A percentile compares a stretch with the other conserved stretches of the same genome.
Conservation (phyloP, 2,797 vertebrate species). For the Melanogrammus aeglefinus region DNA sequence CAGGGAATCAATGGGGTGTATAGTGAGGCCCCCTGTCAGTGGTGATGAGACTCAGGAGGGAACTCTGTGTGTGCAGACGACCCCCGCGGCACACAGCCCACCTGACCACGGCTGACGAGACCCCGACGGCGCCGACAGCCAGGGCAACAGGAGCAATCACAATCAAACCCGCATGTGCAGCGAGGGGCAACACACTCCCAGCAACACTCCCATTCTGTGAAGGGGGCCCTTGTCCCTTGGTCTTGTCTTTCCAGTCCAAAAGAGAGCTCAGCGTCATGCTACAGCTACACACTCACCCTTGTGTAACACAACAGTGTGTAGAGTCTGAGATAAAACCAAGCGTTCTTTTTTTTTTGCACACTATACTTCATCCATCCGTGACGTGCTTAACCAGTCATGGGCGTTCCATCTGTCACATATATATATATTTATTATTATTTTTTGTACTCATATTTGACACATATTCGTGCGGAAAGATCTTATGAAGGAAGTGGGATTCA, state of each 20-base stretch:
- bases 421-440: neutral
- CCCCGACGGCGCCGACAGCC: conserved; percentile 46
- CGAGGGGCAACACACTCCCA: conserved; percentile 16
- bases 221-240: neutral
- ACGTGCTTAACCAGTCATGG: neutral
- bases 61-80: conserved; percentile 20
- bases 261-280: neutral
- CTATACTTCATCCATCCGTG: neutral
- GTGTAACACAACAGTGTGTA: neutral
- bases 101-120: conserved; percentile 53
- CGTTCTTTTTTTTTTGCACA: neutral
- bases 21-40: conserved; percentile 57
- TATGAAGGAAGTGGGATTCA: neutral
- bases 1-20: conserved; percentile 63
- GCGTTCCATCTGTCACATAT: neutral
- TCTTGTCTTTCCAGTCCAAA: neutral
- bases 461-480: neutral
- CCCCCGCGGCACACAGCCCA: conserved; percentile 33
- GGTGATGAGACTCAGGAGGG: conserved; percentile 60
- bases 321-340: neutral
- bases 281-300: neutral
- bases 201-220: neutral
- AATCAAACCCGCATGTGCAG: conserved; percentile 30
- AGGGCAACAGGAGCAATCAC: conserved; percentile 40
- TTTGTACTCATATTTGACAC: neutral